A percentile compares a stretch with the other conserved stretches of the same genome.
phyloP scores from a whole-genome alignment of 2,888 invertebrate genomes.

The Machimus rusticus region DNA sequence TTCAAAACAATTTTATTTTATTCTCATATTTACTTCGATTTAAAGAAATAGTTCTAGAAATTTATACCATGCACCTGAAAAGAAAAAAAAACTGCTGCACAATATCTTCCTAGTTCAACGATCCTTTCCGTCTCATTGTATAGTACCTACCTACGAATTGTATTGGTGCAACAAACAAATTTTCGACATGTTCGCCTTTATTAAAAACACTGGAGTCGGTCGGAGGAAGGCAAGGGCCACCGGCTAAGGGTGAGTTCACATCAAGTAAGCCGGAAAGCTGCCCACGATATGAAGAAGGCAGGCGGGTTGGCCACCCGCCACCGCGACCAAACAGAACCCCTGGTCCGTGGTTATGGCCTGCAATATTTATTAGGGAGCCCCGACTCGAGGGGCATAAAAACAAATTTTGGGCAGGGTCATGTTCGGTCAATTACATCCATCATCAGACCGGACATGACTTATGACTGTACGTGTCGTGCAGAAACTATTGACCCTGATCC shows the following conservation, averaged over 20 bases:
- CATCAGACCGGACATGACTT: constrained; percentile 36
- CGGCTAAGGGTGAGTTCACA: neutral
- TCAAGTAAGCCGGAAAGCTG: neutral
- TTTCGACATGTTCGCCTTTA: constrained; percentile 36
- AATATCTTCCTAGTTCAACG: neutral
- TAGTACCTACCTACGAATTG: neutral
- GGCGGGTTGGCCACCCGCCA: neutral
- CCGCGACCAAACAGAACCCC: neutral
- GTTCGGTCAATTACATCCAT: constrained; percentile 39
- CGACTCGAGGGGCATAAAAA: constrained; percentile 22
- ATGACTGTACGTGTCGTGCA: constrained; percentile 30
- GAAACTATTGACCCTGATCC: constrained; percentile 36
- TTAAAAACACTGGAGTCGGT: constrained; percentile 45
- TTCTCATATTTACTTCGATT: neutral
- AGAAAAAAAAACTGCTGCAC: neutral
- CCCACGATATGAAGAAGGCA: neutral
- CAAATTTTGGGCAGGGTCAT: constrained; percentile 34
- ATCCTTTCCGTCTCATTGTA: neutral
- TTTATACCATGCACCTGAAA: neutral
- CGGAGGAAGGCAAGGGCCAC: neutral
- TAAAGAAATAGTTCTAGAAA: neutral
- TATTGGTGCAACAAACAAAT: neutral
- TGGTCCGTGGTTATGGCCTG: neutral
- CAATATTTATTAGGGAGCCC: constrained; percentile 21
- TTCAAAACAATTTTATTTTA: neutral